Conservation (phyloP, 2,888 invertebrate species). For the Drosophila prolongata region DNA sequence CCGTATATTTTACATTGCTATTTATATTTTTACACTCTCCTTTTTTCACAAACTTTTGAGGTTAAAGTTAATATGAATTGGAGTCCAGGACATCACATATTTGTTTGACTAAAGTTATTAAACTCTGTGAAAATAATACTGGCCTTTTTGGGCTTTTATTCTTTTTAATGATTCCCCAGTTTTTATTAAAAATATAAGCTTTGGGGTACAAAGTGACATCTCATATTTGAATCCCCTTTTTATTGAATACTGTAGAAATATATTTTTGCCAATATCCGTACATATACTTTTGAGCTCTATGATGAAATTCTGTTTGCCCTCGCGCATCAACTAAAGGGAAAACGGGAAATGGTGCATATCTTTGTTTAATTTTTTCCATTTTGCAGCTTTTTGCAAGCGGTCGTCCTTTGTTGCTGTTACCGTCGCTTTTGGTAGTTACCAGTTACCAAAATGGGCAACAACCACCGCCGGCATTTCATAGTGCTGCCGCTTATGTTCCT, state of each 20-base stretch:
- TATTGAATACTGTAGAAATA: neutral
- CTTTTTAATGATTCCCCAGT: neutral
- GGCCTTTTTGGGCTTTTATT: neutral
- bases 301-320: neutral
- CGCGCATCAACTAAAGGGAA: neutral
- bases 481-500: constrained; percentile 54
- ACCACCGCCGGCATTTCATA: constrained; percentile 66
- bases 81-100: neutral
- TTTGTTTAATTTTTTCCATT: neutral
- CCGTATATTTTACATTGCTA: neutral
- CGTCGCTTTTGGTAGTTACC: constrained; percentile 25
- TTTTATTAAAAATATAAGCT: neutral
- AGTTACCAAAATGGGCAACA: constrained; percentile 59
- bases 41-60: neutral
- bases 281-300: neutral
- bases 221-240: neutral
- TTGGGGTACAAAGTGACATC: neutral
- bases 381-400: neutral
- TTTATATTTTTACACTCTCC: neutral
- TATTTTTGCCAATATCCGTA: neutral
- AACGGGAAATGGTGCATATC: neutral
- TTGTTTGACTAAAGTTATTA: neutral
- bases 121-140: neutral
- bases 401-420: constrained; percentile 17
- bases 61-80: neutral